Percentiles rank a stretch among this genome's conserved stretches.
phyloP scores from a whole-genome alignment of 2,888 invertebrate species.

The Ophonus ardosiacus region DNA sequence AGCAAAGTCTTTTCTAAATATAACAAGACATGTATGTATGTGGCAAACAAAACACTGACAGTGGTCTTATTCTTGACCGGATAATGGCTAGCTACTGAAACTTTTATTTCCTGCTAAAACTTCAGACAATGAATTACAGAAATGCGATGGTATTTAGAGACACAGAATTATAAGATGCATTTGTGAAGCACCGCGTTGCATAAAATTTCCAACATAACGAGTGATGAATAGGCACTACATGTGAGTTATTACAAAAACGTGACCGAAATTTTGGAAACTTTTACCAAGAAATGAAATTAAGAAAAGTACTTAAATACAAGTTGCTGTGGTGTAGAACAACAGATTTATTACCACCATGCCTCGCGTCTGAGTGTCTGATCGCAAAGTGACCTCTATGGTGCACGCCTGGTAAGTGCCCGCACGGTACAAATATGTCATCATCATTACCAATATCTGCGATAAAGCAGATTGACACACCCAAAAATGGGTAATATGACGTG shows the following conservation, averaged over 20 bases:
- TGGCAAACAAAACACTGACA: constrained; percentile 10
- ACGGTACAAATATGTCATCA: too few relatives aligned
- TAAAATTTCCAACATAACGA: constrained; percentile 43
- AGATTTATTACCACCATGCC: neutral
- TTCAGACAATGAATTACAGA: constrained; percentile 41
- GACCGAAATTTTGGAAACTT: constrained; percentile 28
- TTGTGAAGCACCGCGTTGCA: constrained; percentile 3
- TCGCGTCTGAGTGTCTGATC: neutral
- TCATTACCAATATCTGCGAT: too few relatives aligned
- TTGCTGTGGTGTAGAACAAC: neutral
- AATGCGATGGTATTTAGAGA: neutral
- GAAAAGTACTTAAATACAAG: neutral
- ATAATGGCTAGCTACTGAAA: constrained; percentile 12
- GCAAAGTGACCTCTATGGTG: too few relatives aligned
- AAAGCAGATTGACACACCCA: too few relatives aligned
- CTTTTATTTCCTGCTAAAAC: constrained; percentile 39
- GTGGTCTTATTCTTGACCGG: constrained; percentile 15
- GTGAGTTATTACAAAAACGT: constrained; percentile 27
- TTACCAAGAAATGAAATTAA: neutral
- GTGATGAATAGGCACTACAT: constrained; percentile 32
- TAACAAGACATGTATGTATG: neutral
- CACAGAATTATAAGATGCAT: neutral
- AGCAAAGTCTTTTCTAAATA: neutral
- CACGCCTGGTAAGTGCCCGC: too few relatives aligned
- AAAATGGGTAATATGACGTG: too few relatives aligned